Conservation (phyloP, 2,888 invertebrate species). For the Entomobrya proxima region DNA sequence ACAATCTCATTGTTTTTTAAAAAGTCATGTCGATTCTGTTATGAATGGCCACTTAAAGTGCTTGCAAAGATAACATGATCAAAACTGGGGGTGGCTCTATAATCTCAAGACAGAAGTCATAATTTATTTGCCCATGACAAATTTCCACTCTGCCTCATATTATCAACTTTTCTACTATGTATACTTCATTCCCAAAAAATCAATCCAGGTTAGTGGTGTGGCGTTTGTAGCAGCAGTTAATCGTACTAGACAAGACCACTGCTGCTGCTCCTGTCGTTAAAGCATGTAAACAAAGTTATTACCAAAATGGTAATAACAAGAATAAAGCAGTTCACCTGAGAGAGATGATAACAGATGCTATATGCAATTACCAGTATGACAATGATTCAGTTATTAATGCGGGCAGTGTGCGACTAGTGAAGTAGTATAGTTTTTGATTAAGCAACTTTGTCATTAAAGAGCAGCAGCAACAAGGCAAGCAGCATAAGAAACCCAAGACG, state of each 20-base stretch:
- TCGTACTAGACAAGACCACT: not conserved
- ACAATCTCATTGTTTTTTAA: not conserved
- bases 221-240: not conserved
- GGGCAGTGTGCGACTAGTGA: conserved; percentile 5
- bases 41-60: not conserved
- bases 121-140: conserved; percentile 28
- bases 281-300: not conserved
- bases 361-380: not conserved
- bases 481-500: not conserved
- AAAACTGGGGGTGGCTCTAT: not conserved
- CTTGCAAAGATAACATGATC: not conserved
- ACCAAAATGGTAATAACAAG: not conserved
- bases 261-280: not conserved
- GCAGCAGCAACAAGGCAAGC: not conserved
- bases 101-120: not conserved
- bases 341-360: not conserved
- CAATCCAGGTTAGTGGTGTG: conserved; percentile 44
- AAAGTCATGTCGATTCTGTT: not conserved
- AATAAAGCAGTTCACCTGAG: not conserved
- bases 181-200: not conserved
- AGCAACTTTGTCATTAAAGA: conserved; percentile 35
- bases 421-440: conserved; percentile 4
- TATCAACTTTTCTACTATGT: not conserved
- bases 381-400: not conserved
- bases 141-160: not conserved